These are phyloP conservation scores for Slavum lentiscoides DNA, from an alignment of 2,888 invertebrate genomes.

Conservation along the genomic window DNA sequence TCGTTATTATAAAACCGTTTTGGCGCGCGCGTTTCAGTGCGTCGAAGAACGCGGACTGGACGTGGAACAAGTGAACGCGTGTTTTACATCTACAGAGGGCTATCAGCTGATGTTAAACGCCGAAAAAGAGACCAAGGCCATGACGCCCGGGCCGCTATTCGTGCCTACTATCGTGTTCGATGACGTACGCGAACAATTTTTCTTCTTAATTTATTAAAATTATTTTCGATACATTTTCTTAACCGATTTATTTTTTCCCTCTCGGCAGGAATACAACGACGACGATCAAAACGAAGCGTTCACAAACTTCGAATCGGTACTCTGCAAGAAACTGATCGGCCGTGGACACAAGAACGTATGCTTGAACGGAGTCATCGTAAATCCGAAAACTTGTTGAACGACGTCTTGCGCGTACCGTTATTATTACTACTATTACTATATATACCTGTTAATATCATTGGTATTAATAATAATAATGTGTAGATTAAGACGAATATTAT, in stretches of 20 bases:
- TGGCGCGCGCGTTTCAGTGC: slow-evolving; percentile 60
- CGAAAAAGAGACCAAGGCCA: slow-evolving; percentile 61
- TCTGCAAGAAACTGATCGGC: slow-evolving; percentile 12
- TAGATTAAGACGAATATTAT: too few species aligned
- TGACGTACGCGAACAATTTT: slow-evolving; percentile 60
- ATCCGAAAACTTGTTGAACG: slow-evolving; percentile 1
- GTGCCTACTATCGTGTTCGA: slow-evolving; percentile 64
- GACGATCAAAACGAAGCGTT: slow-evolving; percentile 17
- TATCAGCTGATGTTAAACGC: slow-evolving; percentile 62
- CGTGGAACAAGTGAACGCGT: slow-evolving; percentile 60
- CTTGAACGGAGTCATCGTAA: background rate
- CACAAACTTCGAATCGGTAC: slow-evolving; percentile 3
- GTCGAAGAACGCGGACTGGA: slow-evolving; percentile 60
- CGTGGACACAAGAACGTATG: slow-evolving; percentile 1
- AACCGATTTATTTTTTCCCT: background rate
- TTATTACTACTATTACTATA: background rate
- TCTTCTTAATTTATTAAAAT: background rate
- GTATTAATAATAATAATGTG: too few species aligned
- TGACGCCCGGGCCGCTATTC: slow-evolving; percentile 61
- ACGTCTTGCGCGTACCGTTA: background rate
- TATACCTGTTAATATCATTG: too few species aligned
- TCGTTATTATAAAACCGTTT: too few species aligned
- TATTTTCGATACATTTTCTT: background rate
- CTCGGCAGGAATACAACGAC: slow-evolving; percentile 21
- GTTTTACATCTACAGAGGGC: slow-evolving; percentile 61